Percentiles rank a stretch among this genome's conserved stretches.
Evolutionary conservation across 2,888 invertebrate genomes (phyloP).

Genomic region (Pogonocherus hispidulus): DNA sequence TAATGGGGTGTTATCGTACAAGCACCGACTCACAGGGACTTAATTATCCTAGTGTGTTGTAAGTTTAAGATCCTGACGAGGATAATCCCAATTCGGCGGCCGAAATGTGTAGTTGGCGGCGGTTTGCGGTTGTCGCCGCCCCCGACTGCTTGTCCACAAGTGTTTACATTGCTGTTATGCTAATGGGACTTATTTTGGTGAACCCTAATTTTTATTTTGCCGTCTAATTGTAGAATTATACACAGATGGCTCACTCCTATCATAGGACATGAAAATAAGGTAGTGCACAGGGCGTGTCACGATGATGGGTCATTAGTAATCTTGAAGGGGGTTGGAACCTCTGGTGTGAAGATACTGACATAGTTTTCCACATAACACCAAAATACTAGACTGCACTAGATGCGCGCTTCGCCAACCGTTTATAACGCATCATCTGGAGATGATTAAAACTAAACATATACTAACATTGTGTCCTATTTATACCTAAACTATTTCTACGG

Average conservation of each 20-base stretch:
- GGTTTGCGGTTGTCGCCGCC: background rate
- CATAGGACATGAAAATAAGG: background rate
- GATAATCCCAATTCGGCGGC: constrained; percentile 23
- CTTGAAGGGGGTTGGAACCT: too few species aligned
- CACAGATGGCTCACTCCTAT: background rate
- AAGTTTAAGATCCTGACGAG: constrained; percentile 15
- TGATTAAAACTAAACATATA: too few species aligned
- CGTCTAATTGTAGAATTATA: background rate
- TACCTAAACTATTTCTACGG: too few species aligned
- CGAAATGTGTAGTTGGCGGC: constrained; percentile 14
- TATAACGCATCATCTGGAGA: too few species aligned
- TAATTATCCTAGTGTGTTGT: constrained; percentile 11
- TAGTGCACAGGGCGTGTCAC: too few species aligned
- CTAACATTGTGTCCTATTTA: too few species aligned
- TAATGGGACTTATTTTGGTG: constrained; percentile 12
- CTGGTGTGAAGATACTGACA: too few species aligned
- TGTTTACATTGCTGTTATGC: constrained; percentile 26
- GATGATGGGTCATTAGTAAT: too few species aligned
- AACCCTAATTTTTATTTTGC: constrained; percentile 8
- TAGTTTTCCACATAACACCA: too few species aligned
- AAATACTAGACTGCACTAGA: too few species aligned
- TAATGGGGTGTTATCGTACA: constrained; percentile 26
- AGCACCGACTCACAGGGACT: constrained; percentile 12
- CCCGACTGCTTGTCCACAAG: constrained; percentile 5
- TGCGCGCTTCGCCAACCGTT: too few species aligned